A percentile compares a stretch with the other conserved stretches of the same genome.
These are phyloP conservation scores for Erebia epiphron DNA, from an alignment of 2,888 invertebrate genomes.

Conservation along the genomic window DNA sequence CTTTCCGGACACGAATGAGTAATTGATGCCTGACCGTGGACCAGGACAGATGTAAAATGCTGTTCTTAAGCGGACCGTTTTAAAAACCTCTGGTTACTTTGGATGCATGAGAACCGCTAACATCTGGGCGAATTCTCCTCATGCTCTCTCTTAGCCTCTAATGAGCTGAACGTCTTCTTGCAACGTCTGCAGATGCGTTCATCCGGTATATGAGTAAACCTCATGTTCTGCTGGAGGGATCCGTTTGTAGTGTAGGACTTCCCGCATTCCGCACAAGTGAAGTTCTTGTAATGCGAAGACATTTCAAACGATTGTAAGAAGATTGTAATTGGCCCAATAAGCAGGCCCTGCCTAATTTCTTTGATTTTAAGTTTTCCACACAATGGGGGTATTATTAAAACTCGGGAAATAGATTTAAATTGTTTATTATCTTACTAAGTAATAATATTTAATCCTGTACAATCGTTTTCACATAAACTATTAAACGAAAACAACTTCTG, in stretches of 20 bases:
- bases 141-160: constrained; percentile 49
- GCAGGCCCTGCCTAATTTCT: not conserved
- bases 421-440: constrained; percentile 25
- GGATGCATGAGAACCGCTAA: constrained; percentile 50
- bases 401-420: constrained; percentile 5
- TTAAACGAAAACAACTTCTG: constrained; percentile 33
- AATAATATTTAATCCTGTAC: constrained; percentile 24
- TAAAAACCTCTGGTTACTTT: constrained; percentile 52
- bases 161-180: constrained; percentile 47
- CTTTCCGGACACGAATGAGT: constrained; percentile 53
- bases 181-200: constrained; percentile 50
- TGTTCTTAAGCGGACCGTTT: constrained; percentile 48
- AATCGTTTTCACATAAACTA: constrained; percentile 29
- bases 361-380: not conserved
- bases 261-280: constrained; percentile 56
- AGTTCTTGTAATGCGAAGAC: constrained; percentile 52
- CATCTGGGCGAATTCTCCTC: constrained; percentile 47
- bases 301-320: constrained; percentile 31
- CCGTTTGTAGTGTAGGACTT: constrained; percentile 50
- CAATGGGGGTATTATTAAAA: constrained; percentile 4
- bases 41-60: constrained; percentile 48
- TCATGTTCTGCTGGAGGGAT: constrained; percentile 48
- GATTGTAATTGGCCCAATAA: no score
- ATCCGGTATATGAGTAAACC: constrained; percentile 46
- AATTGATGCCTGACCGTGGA: constrained; percentile 47